Conservation (phyloP, 2,888 invertebrate species). For the Pollenia griseotomentosa region DNA sequence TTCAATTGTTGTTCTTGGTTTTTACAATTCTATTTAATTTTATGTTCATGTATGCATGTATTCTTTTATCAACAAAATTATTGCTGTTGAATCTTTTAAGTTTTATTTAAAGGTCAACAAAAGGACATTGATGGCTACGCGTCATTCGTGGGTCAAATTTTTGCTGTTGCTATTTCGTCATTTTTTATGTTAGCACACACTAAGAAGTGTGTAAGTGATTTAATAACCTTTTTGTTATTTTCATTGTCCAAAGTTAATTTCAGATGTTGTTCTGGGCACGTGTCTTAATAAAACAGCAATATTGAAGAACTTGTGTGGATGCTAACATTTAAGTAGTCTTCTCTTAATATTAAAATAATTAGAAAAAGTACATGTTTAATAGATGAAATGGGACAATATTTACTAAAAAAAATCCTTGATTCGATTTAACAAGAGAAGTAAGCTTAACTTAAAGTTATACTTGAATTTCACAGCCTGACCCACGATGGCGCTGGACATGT, state of each 20-base stretch:
- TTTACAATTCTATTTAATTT: conserved; percentile 51
- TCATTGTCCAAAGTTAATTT: conserved; percentile 44
- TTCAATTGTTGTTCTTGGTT: conserved; percentile 27
- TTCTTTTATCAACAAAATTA: background rate
- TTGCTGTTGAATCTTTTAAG: conserved; percentile 19
- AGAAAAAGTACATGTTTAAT: too few species aligned
- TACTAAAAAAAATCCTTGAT: too few species aligned
- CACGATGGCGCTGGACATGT: too few species aligned
- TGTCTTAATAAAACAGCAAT: conserved; percentile 73
- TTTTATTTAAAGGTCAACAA: conserved; percentile 79
- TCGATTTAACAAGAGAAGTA: too few species aligned
- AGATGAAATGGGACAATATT: too few species aligned
- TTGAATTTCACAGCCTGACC: too few species aligned
- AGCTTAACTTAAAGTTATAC: too few species aligned
- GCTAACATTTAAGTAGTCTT: conserved; percentile 39
- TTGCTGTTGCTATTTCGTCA: conserved; percentile 1
- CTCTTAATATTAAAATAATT: too few species aligned
- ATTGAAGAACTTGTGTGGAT: conserved; percentile 47
- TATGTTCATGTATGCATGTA: background rate
- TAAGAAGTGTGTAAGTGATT: background rate
- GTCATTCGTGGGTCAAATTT: conserved; percentile 41
- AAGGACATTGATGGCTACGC: conserved; percentile 77
- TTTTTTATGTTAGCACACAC: background rate
- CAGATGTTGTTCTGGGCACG: conserved; percentile 76
- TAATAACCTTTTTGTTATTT: conserved; percentile 17